A percentile compares a stretch with the other conserved stretches of the same genome.
Evolutionary conservation across 2,113 vertebrate genomes (phyloP).

Genomic region (Nycticebus coucang): DNA sequence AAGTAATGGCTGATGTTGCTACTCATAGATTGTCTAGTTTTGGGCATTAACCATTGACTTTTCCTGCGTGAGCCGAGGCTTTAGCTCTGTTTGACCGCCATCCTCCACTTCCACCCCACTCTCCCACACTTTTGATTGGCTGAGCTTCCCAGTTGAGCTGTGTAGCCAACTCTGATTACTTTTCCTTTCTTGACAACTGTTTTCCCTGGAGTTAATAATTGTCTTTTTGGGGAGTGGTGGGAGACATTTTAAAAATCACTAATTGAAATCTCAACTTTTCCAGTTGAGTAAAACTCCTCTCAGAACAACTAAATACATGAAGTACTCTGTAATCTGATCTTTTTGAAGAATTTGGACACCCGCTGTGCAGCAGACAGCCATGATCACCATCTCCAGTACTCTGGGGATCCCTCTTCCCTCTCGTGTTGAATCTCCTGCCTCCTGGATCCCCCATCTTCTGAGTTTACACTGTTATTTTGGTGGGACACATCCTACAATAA

Average conservation of each 20-base stretch:
- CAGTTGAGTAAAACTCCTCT: neutral
- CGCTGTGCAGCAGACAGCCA: neutral
- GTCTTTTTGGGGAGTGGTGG: neutral
- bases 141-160: neutral
- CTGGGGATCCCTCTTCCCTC: neutral
- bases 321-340: neutral
- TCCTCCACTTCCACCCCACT: fast-evolving
- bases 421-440: neutral
- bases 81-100: neutral
- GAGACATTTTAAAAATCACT: neutral
- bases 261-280: neutral
- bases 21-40: neutral
- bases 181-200: neutral
- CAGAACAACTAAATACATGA: neutral
- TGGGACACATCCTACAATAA: neutral
- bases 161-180: neutral
- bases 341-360: neutral
- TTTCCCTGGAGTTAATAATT: neutral
- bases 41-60: neutral
- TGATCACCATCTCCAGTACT: fast-evolving
- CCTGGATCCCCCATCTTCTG: neutral
- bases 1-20: neutral
- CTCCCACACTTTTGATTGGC: neutral
- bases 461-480: neutral
- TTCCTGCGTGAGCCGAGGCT: neutral